Percentiles rank a stretch among this genome's conserved stretches.
phyloP scores from a whole-genome alignment of 2,888 invertebrate genomes.

The Amblyjoppa fuscipennis region DNA sequence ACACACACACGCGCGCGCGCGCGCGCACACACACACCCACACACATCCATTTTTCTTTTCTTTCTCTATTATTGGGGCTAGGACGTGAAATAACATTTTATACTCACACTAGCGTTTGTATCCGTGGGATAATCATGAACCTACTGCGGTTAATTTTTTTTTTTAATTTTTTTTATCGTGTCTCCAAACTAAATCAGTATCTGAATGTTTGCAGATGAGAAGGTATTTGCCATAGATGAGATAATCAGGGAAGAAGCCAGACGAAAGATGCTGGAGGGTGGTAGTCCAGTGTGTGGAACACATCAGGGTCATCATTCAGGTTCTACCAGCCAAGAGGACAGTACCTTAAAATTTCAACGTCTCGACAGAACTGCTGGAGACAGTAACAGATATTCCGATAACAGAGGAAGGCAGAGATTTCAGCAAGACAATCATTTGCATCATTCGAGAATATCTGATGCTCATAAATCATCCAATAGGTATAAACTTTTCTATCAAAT shows the following conservation, averaged over 20 bases:
- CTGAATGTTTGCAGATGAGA: slow-evolving; percentile 75
- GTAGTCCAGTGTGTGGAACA: slow-evolving; percentile 40
- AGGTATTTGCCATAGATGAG: slow-evolving; percentile 83
- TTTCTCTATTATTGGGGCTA: too few species aligned
- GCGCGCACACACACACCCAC: too few species aligned
- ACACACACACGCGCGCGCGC: too few species aligned
- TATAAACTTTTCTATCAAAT: neutral
- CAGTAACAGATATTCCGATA: slow-evolving; percentile 44
- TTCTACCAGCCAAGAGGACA: slow-evolving; percentile 33
- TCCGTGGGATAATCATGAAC: too few species aligned
- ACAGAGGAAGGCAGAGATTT: slow-evolving; percentile 38
- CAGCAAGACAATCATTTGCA: slow-evolving; percentile 47
- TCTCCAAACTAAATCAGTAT: too few species aligned
- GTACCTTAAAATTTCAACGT: slow-evolving; percentile 35
- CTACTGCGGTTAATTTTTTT: neutral
- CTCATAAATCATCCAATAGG: slow-evolving; percentile 42
- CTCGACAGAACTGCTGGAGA: slow-evolving; percentile 42
- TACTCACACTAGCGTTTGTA: too few species aligned
- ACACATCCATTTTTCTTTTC: too few species aligned
- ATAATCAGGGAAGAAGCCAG: slow-evolving; percentile 82
- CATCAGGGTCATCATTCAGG: slow-evolving; percentile 37
- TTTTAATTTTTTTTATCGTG: neutral
- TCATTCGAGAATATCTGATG: slow-evolving; percentile 41
- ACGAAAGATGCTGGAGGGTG: slow-evolving; percentile 71
- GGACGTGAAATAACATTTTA: too few species aligned